Conservation (phyloP, 2,888 invertebrate species). For the Alsophila aescularia region DNA sequence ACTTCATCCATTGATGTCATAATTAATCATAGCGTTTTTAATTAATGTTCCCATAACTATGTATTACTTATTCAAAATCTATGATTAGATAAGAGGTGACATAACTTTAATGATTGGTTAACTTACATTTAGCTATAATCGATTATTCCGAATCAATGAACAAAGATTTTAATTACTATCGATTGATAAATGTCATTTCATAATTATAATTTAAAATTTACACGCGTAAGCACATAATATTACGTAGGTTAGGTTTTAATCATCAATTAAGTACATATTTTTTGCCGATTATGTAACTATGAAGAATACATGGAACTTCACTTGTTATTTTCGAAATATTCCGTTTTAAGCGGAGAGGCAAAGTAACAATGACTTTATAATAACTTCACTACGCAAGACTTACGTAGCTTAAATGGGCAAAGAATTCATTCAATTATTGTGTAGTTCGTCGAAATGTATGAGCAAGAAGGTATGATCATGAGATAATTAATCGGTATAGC, state of each 20-base stretch:
- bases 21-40: slow-evolving; percentile 35
- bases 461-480: slow-evolving; percentile 28
- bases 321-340: slow-evolving; percentile 22
- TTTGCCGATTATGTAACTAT: slow-evolving; percentile 17
- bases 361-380: slow-evolving; percentile 64
- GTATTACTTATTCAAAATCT: slow-evolving; percentile 30
- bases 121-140: slow-evolving; percentile 12
- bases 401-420: slow-evolving; percentile 56
- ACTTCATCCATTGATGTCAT: slow-evolving; percentile 31
- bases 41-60: slow-evolving; percentile 31
- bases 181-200: slow-evolving; percentile 8
- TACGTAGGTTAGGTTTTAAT: too few species aligned
- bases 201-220: slow-evolving; percentile 12
- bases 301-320: slow-evolving; percentile 25
- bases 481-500: background rate
- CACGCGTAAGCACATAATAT: background rate
- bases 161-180: slow-evolving; percentile 14
- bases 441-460: slow-evolving; percentile 48
- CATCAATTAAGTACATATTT: background rate
- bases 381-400: slow-evolving; percentile 70
- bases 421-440: slow-evolving; percentile 65
- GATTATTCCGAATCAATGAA: slow-evolving; percentile 15
- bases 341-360: slow-evolving; percentile 30
- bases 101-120: slow-evolving; percentile 25
- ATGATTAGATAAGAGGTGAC: slow-evolving; percentile 35